phyloP scores from a whole-genome alignment of 2,797 vertebrate species.

The Cossypha polioptera region DNA sequence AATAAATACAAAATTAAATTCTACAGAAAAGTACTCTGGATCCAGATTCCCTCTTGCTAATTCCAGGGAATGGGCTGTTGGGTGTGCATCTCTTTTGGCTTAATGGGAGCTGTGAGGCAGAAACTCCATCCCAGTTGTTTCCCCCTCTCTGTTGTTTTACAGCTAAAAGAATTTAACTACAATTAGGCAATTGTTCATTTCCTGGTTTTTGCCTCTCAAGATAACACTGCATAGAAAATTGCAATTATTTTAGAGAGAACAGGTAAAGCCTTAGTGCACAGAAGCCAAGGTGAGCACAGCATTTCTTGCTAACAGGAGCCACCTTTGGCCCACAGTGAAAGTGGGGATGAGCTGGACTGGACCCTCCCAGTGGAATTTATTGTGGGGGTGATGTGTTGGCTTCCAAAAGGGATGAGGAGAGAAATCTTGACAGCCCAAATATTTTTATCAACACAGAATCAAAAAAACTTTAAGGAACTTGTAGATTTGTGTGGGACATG shows the following conservation, averaged over 20 bases:
- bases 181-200: background rate
- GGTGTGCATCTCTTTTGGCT: background rate
- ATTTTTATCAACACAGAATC: background rate
- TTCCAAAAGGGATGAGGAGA: background rate
- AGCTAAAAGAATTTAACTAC: background rate
- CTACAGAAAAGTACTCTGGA: rapidly evolving
- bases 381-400: rapidly evolving
- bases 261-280: rapidly evolving
- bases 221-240: background rate
- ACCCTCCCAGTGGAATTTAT: background rate
- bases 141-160: background rate
- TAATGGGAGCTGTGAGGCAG: background rate
- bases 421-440: background rate
- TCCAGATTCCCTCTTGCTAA: background rate
- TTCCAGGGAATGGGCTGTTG: rapidly evolving
- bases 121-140: background rate
- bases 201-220: background rate
- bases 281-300: background rate
- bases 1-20: background rate
- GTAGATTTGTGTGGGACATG: background rate
- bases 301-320: background rate
- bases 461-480: background rate
- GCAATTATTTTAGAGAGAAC: background rate
- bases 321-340: background rate
- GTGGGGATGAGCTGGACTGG: background rate